phyloP scores from a whole-genome alignment of 2,888 invertebrate species.

The Caprella mutica region DNA sequence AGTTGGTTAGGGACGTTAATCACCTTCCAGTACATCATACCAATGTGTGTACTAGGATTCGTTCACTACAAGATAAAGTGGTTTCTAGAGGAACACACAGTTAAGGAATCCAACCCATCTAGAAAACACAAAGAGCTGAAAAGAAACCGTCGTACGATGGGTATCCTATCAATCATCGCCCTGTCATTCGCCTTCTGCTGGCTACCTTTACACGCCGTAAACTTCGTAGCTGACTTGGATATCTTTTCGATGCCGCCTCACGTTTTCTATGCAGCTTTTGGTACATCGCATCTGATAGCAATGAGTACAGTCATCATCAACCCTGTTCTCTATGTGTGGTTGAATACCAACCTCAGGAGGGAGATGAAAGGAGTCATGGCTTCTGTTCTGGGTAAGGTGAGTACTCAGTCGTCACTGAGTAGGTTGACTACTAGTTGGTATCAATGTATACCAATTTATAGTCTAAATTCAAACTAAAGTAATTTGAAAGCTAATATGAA shows the following conservation, averaged over 20 bases:
- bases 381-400: conserved; percentile 10
- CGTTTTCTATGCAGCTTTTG: conserved; percentile 42
- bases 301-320: conserved; percentile 50
- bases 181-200: conserved; percentile 48
- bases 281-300: conserved; percentile 48
- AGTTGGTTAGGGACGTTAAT: conserved; percentile 44
- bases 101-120: conserved; percentile 17
- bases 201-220: conserved; percentile 49
- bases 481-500: too few species aligned
- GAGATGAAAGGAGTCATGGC: conserved; percentile 38
- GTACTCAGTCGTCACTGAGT: too few species aligned
- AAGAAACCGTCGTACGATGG: conserved; percentile 40
- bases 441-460: too few species aligned
- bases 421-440: too few species aligned
- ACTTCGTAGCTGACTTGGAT: conserved; percentile 42
- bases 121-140: conserved; percentile 28
- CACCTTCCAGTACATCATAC: conserved; percentile 45
- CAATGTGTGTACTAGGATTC: conserved; percentile 43
- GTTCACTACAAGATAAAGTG: conserved; percentile 44
- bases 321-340: conserved; percentile 51
- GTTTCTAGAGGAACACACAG: conserved; percentile 40
- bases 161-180: conserved; percentile 46
- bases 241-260: conserved; percentile 35
- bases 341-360: conserved; percentile 49
- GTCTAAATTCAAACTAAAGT: too few species aligned